Percentiles rank a stretch among this genome's conserved stretches.
These are phyloP conservation scores for Heterohyrax brucei DNA, from an alignment of 2,797 vertebrate species.

Conservation along the genomic window DNA sequence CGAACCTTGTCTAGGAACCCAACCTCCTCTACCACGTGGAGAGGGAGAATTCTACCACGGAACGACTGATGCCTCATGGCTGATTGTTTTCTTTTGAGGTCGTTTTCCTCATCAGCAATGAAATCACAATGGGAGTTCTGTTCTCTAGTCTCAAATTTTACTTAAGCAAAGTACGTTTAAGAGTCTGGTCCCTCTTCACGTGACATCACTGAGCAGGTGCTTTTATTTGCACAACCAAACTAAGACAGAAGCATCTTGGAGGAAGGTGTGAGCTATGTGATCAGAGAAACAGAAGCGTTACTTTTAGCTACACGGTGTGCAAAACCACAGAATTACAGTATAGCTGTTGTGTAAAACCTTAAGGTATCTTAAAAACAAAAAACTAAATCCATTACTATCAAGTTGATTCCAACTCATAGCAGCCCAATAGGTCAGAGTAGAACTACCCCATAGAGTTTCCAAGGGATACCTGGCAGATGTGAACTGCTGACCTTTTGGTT, in stretches of 20 bases:
- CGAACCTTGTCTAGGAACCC: too few species aligned
- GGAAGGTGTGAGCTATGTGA: background rate
- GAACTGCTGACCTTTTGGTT: too few species aligned
- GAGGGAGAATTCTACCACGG: too few species aligned
- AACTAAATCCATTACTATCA: too few species aligned
- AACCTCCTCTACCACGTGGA: too few species aligned
- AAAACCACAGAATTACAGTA: background rate
- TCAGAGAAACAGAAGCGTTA: background rate
- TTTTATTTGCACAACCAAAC: background rate
- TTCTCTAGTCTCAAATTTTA: slow-evolving; percentile 9
- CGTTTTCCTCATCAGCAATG: background rate
- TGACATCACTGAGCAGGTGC: background rate
- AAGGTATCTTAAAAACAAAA: too few species aligned
- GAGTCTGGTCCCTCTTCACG: background rate
- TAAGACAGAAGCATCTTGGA: background rate
- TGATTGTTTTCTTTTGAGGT: background rate
- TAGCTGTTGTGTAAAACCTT: too few species aligned
- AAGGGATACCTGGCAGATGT: too few species aligned
- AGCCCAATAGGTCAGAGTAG: too few species aligned
- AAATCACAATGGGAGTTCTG: background rate
- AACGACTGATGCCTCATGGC: too few species aligned
- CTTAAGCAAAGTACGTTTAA: background rate
- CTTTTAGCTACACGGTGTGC: background rate
- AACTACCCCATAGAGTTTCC: too few species aligned
- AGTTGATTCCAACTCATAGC: too few species aligned